Percentiles rank a stretch among this genome's conserved stretches.
Conservation (phyloP, 2,113 vertebrate genomes). For the Zeus faber region DNA sequence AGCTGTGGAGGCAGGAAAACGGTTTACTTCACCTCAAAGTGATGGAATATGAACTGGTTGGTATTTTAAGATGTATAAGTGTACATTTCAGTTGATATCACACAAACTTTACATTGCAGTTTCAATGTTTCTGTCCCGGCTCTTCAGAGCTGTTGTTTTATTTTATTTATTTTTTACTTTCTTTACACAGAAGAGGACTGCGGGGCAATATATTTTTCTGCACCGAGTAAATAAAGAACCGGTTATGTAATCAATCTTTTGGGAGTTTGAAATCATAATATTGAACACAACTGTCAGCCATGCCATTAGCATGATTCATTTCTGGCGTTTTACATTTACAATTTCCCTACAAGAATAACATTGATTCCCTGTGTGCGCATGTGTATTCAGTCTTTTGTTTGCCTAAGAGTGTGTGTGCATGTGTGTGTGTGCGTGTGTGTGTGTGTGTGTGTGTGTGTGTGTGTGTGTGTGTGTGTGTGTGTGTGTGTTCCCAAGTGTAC, state of each 20-base stretch:
- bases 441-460: not conserved
- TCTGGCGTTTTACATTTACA: slow-evolving; percentile 78
- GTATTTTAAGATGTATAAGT: too few species aligned
- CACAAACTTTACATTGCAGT: slow-evolving; percentile 7
- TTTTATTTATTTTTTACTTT: slow-evolving; percentile 34
- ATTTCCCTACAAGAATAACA: slow-evolving; percentile 76
- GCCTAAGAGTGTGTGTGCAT: slow-evolving; percentile 18
- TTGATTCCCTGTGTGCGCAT: slow-evolving; percentile 62
- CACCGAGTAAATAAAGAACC: slow-evolving; percentile 74
- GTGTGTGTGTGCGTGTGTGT: slow-evolving; percentile 8
- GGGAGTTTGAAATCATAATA: slow-evolving; percentile 78
- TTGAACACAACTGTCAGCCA: slow-evolving; percentile 78
- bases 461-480: slow-evolving; percentile 3
- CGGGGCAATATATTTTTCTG: slow-evolving; percentile 58
- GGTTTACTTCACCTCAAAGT: too few species aligned
- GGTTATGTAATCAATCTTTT: slow-evolving; percentile 80
- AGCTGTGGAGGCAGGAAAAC: too few species aligned
- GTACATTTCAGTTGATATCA: not conserved
- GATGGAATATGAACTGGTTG: too few species aligned
- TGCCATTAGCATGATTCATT: slow-evolving; percentile 83
- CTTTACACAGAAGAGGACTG: slow-evolving; percentile 52
- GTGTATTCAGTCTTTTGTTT: slow-evolving; percentile 11
- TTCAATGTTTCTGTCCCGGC: not conserved
- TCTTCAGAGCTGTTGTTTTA: slow-evolving; percentile 19
- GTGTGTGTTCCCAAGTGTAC: slow-evolving; percentile 49